A percentile compares a stretch with the other conserved stretches of the same genome.
Evolutionary conservation across 2,797 vertebrate genomes (phyloP).

Genomic region (Melopsittacus undulatus): DNA sequence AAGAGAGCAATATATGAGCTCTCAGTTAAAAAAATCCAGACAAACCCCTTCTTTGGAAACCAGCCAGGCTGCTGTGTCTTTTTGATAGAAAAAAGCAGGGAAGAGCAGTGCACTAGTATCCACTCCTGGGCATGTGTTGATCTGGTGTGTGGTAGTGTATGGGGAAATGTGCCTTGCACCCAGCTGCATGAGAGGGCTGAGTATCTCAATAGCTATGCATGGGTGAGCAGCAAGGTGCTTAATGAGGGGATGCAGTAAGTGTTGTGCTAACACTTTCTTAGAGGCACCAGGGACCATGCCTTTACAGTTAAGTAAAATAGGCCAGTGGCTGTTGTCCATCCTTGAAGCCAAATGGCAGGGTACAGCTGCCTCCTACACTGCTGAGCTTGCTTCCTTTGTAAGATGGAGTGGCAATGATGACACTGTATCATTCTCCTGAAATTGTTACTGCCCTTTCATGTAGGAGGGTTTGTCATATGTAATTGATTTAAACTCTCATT

Average conservation of each 20-base stretch:
- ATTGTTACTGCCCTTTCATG: neutral
- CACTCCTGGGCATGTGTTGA: neutral
- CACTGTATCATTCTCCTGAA: neutral
- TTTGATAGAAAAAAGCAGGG: neutral
- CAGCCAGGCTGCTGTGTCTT: neutral
- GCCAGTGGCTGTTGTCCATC: neutral
- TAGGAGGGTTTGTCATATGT: neutral
- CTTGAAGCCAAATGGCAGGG: neutral
- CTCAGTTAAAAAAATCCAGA: neutral
- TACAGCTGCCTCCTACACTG: neutral
- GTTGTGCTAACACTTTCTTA: neutral
- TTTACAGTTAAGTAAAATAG: neutral
- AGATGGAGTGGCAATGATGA: fast-evolving
- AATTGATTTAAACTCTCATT: neutral
- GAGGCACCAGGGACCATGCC: neutral
- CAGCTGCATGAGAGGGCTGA: neutral
- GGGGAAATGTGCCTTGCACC: neutral
- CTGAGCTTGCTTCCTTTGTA: neutral
- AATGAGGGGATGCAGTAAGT: neutral
- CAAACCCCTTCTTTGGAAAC: neutral
- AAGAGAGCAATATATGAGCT: neutral
- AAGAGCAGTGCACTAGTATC: neutral
- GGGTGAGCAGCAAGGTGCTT: neutral
- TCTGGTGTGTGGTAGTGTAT: neutral
- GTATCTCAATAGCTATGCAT: neutral